These are phyloP conservation scores for Microplitis deprimator DNA, from an alignment of 2,888 invertebrate species.

Conservation along the genomic window DNA sequence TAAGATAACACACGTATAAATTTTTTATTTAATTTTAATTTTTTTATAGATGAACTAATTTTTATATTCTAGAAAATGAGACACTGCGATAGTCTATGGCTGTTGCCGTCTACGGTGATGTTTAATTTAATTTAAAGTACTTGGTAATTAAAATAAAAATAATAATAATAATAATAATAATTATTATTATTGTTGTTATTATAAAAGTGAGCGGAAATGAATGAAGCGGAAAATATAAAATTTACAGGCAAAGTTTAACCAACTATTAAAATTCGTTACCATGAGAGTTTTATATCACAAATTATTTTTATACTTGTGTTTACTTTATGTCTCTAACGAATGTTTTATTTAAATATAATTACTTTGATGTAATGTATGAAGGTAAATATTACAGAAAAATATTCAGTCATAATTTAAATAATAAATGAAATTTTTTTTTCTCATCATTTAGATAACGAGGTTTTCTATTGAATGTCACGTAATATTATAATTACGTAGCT, in stretches of 20 bases:
- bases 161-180: too few relatives aligned
- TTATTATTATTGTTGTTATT: not conserved
- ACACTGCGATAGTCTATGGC: not conserved
- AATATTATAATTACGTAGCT: not conserved
- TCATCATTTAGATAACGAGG: too few relatives aligned
- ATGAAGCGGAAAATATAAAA: not conserved
- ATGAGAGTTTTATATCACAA: too few relatives aligned
- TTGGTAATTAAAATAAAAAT: not conserved
- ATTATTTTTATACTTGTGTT: too few relatives aligned
- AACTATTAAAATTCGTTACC: not conserved
- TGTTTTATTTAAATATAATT: not conserved
- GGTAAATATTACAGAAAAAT: too few relatives aligned
- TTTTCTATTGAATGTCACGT: too few relatives aligned
- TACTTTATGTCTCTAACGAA: not conserved
- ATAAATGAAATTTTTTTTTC: too few relatives aligned
- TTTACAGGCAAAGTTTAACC: not conserved
- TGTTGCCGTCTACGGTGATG: not conserved
- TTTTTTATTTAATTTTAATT: slow-evolving; percentile 1
- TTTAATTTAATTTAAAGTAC: not conserved
- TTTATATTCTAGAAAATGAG: not conserved
- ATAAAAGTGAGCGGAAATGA: not conserved
- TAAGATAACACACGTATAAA: not conserved
- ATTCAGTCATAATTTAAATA: too few relatives aligned
- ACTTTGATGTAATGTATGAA: too few relatives aligned
- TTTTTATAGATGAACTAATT: not conserved